Evolutionary conservation across 2,888 invertebrate genomes (phyloP).

Genomic region (Apoderus coryli): DNA sequence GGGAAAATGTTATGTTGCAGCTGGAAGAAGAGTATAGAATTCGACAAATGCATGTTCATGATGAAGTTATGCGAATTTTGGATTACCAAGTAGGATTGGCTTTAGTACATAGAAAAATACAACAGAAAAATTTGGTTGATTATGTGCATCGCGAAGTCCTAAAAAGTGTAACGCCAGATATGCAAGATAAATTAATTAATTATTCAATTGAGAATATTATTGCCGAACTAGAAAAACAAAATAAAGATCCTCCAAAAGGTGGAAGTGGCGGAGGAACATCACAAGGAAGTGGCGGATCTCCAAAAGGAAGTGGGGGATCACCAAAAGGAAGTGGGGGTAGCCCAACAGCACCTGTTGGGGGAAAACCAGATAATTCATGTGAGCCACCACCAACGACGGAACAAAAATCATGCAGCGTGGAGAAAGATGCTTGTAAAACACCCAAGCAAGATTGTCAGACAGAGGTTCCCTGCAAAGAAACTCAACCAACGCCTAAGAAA

Average conservation of each 20-base stretch:
- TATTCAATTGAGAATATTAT: slow-evolving; percentile 18
- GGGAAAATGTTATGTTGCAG: slow-evolving; percentile 83
- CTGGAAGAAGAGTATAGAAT: slow-evolving; percentile 79
- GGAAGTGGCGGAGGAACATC: no score
- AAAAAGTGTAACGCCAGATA: slow-evolving; percentile 21
- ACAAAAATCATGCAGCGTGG: no score
- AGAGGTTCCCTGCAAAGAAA: no score
- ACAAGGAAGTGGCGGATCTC: no score
- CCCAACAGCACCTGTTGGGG: no score
- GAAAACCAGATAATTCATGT: no score
- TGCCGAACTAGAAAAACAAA: slow-evolving; percentile 13
- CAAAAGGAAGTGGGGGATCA: no score
- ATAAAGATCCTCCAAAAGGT: slow-evolving; percentile 11
- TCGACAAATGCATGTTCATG: slow-evolving; percentile 40
- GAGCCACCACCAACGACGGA: no score
- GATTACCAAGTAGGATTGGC: slow-evolving; percentile 85
- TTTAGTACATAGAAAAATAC: slow-evolving; percentile 61
- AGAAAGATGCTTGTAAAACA: no score
- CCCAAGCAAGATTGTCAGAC: no score
- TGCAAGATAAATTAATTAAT: slow-evolving; percentile 19
- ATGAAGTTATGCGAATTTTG: slow-evolving; percentile 62
- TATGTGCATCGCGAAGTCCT: slow-evolving; percentile 47
- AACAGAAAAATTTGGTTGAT: slow-evolving; percentile 85
- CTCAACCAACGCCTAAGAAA: no score
- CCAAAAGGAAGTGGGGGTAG: no score